Evolutionary conservation across 2,797 vertebrate genomes (phyloP), one percentile per base, ranked within the genome.

Genomic region (Menidia menidia): DNA sequence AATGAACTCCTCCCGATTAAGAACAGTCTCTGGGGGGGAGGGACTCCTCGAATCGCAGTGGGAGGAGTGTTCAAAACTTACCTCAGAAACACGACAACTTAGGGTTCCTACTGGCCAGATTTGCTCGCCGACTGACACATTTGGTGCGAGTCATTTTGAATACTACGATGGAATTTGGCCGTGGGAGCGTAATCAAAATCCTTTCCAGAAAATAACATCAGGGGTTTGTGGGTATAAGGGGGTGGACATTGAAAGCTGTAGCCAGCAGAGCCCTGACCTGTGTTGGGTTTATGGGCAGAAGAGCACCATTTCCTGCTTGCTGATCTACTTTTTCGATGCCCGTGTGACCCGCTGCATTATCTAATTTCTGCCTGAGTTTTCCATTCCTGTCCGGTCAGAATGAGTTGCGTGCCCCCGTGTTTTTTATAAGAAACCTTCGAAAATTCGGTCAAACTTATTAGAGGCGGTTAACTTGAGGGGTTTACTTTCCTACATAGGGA

Each of bases 1-100:
- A 87, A 90, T 87, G 87, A 89, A 88, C 81, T 86, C 71, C 64
- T 82, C 83, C 80, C 84, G 87, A 91, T 89, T 90, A 92, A 71
- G 78, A 75, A 62, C 33, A 58, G 54, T 39, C 87, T 87, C 87
- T 25, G 41, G 87, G 81, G 81, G 90, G 59, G 71, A 70, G 25
- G 90, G 59, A 73, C 68, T 78, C 42, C 41, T 19, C 13, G 13
- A 51, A n/a, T 31, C 33, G 7, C 65, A 33, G 53, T 60, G 70
- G 61, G 76, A 72, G 61, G 41, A 33, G 48, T 18, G 33, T 61
- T 56, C 68, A 71, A 72, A 78, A 54, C 78, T 39, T 61, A 55
- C 71, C 58, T 58, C 35, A 11, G 50, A 77, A 60, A 68, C 52
- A 54, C 68, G 39, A 11, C 35, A 61, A 85, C 57, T 77, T 19